Base-by-base conservation (phyloP, 2,888 invertebrate species). In the Agrotis puta region DNA sequence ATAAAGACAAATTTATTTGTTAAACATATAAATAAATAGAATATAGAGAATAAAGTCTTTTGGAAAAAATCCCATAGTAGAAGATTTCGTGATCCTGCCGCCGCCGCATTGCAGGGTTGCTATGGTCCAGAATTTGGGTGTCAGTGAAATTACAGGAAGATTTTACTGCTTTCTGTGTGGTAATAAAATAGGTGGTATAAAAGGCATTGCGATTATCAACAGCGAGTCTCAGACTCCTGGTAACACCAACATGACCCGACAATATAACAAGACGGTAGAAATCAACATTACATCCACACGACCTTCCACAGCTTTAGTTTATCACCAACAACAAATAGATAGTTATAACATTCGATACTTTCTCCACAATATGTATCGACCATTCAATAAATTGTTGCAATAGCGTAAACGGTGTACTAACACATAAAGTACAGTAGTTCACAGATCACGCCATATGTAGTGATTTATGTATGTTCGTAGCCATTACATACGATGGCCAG, bases 381-480 rank as follows among this genome's bases (percentile, higher is more conserved):
- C 16, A 58, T 70, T 66, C 66, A 74, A 80, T 80, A 80, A 79
- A 82, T 79, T 61, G 65, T 67, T 61, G 64, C 66, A 64, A 66
- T 64, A 48, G 56, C 53, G 74, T 80, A 82, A 82, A 82, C 69
- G 50, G 48, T 48, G 20, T 43, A 47, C 65, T 51, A 27, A 66
- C 51, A 56, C 48, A 63, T 82, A 82, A 74, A 74, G 59, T 63
- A 63, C 9, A 33, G 11, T 64, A 58, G 81, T 72, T 64, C 81
- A 72, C 68, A 83, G 81, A 80, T 83, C 81, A 81, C 51, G 81
- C 64, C 83, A 67, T 76, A 64, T 72, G 71, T 20, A 39, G 4
- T 54, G 68, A 83, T 81, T 81, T 81, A 81, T 81, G 50, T 69
- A 69, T 57, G 22, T 48, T 69, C n/a, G 59, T 20, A 3, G 18